Evolutionary conservation across 2,888 invertebrate genomes (phyloP).

Genomic region (Mythimna ferrago): DNA sequence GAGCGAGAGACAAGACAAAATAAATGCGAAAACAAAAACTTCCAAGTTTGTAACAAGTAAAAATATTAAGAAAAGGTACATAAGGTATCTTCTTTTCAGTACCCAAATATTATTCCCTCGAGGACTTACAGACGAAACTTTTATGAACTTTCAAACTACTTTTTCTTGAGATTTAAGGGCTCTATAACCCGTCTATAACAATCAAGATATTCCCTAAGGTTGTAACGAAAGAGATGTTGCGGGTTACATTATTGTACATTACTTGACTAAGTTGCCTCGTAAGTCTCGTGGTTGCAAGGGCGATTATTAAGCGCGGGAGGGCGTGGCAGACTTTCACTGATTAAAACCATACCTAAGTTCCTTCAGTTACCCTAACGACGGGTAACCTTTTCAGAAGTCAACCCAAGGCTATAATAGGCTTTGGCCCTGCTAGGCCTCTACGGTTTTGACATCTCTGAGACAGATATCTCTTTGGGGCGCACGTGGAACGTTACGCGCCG

Average conservation of each 20-base stretch:
- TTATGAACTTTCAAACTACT: conserved; percentile 14
- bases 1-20: too few species aligned
- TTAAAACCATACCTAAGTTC: too few species aligned
- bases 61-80: neutral
- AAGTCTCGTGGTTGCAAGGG: too few species aligned
- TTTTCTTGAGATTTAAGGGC: conserved; percentile 16
- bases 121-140: conserved; percentile 5
- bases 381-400: too few species aligned
- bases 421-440: too few species aligned
- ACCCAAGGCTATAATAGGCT: too few species aligned
- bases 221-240: neutral
- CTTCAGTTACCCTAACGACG: too few species aligned
- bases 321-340: too few species aligned
- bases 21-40: neutral
- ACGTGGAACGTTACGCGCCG: too few species aligned
- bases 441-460: too few species aligned
- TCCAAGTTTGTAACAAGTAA: conserved; percentile 10
- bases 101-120: conserved; percentile 20
- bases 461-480: too few species aligned
- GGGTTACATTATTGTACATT: conserved; percentile 6
- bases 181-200: conserved; percentile 19
- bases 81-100: conserved; percentile 4
- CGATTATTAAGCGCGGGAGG: too few species aligned
- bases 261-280: neutral
- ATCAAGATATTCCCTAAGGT: conserved; percentile 18